Evolutionary conservation across 2,113 vertebrate species (phyloP), one percentile per base, ranked within the genome.

Genomic region (Anguilla rostrata): DNA sequence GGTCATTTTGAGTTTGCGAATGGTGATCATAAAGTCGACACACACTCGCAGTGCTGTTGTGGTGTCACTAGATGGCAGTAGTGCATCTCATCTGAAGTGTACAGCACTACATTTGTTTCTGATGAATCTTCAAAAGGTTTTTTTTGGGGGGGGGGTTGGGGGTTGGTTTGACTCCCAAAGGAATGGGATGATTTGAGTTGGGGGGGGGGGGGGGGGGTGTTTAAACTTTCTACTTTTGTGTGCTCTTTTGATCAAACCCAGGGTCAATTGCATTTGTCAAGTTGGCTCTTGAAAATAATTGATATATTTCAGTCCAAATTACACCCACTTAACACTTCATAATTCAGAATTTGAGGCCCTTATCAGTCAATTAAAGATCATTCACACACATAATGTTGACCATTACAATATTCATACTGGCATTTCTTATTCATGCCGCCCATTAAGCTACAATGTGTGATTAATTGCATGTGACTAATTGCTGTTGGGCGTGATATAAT

Each of bases 51-150:
- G 39, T 80, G 39, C 39, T 56, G 40, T 34, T 20, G 0, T 39
- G 7, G 0, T 49, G 49, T 90, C 95, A 95, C 83, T 92, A 94
- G 95, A 90, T 93, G 95, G 94, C 93, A 93, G 92, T 93, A 81
- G 90, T 92, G 92, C 66, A 90, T 93, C 89, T 90, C 66, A 8
- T 75, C n/a, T 12, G 26, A 66, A 66, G 60, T 12, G 60, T 2
- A 66, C 60, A 4, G 3, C 60, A 22, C 60, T 66, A 8, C 60
- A 29, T n/a, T 11, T 75, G 26, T 34, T 75, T 75, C 26, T 75
- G 26, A 11, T 75, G 71, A 75, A 11, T n/a, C n/a, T 75, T 75
- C 71, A 75, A 12, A 75, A 34, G 71, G 71, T 5, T 12, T 75
- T 34, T 2, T 12, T 2, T 2, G 11, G 29, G 9, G 9, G 5